phyloP scores from a whole-genome alignment of 2,797 vertebrate genomes.

The Chanos chanos region DNA sequence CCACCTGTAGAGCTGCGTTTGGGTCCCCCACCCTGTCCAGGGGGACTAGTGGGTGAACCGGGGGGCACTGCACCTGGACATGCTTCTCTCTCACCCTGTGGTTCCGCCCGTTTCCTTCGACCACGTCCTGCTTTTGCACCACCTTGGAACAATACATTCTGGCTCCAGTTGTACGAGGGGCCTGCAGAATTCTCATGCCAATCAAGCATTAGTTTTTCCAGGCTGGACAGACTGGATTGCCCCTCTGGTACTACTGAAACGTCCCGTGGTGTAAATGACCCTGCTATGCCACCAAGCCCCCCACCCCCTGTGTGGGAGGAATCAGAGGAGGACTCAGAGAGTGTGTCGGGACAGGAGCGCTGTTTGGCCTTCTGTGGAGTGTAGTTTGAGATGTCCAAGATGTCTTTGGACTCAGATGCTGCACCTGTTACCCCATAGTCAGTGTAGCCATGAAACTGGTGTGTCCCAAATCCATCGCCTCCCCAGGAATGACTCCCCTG shows the following conservation, averaged over 20 bases:
- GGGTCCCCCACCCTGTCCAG: constrained; percentile 71
- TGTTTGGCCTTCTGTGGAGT: constrained; percentile 97
- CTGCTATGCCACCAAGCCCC: constrained; percentile 60
- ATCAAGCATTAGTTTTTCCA: constrained; percentile 99
- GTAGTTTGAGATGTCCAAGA: constrained; percentile 98
- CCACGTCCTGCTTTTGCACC: constrained; percentile 90
- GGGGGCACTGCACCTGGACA: constrained; percentile 59
- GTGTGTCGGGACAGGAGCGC: constrained; percentile 85
- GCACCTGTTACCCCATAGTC: constrained; percentile 74
- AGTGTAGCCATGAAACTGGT: constrained; percentile 83
- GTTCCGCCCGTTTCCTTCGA: constrained; percentile 89
- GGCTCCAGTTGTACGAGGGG: constrained; percentile 97
- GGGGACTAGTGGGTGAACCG: constrained; percentile 79
- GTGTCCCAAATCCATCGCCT: constrained; percentile 83
- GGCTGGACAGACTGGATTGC: constrained; percentile 93
- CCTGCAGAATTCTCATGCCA: constrained; percentile 95
- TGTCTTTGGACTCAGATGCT: constrained; percentile 88
- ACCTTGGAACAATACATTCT: constrained; percentile 95
- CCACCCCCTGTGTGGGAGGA: constrained; percentile 87
- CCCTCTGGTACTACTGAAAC: constrained; percentile 62
- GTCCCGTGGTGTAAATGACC: constrained; percentile 63
- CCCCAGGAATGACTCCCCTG: constrained; percentile 86
- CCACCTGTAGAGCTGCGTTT: constrained; percentile 41
- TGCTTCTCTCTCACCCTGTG: constrained; percentile 68
- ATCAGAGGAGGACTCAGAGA: constrained; percentile 95